Conservation (phyloP, 2,113 vertebrate genomes). For the Paracyprichromis sp. region DNA sequence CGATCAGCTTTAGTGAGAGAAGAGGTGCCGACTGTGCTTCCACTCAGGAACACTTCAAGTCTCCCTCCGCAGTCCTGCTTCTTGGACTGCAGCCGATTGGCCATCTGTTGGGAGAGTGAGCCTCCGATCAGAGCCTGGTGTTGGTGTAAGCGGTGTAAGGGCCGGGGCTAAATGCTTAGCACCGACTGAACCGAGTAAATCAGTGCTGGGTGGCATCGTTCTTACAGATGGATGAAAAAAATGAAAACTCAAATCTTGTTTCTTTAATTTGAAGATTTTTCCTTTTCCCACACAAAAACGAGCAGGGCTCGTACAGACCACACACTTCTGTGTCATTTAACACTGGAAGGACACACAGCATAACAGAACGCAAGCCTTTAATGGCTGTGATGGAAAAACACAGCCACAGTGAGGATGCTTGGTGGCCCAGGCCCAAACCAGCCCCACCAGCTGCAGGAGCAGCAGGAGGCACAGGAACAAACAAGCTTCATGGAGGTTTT, state of each 20-base stretch:
- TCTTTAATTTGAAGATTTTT: background rate
- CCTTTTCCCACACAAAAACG: background rate
- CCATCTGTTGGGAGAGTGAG: background rate
- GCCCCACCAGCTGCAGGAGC: background rate
- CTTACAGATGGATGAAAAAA: fast-evolving
- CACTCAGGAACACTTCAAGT: fast-evolving
- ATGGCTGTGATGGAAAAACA: background rate
- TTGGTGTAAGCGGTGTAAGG: background rate
- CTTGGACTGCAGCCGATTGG: background rate
- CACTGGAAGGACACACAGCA: background rate
- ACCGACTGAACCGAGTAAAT: background rate
- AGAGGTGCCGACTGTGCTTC: background rate
- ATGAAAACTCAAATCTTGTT: background rate
- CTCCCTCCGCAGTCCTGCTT: background rate
- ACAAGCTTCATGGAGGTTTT: background rate
- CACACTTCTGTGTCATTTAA: background rate
- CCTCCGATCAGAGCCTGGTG: background rate
- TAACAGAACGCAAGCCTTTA: background rate
- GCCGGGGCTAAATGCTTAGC: background rate
- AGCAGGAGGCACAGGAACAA: background rate
- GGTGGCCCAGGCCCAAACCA: background rate
- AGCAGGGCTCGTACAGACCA: fast-evolving
- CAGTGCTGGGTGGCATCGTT: background rate
- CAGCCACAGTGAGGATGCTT: background rate
- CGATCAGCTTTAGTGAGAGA: background rate